A percentile compares a stretch with the other conserved stretches of the same genome.
Evolutionary conservation across 2,113 vertebrate species (phyloP).

Genomic region (Dicrurus megarhynchus): DNA sequence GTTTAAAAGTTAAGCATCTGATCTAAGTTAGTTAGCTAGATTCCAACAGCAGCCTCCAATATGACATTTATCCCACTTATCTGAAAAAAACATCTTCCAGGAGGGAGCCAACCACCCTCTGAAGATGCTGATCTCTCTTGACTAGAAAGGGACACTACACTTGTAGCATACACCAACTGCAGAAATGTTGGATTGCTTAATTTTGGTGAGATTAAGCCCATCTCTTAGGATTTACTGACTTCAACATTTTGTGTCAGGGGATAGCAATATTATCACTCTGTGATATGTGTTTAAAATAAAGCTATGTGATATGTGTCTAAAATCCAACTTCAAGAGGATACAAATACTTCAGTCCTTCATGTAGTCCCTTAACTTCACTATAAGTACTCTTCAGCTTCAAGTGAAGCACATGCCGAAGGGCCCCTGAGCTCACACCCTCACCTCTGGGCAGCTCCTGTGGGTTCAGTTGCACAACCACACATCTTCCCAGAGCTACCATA

Average conservation of each 20-base stretch:
- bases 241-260: not conserved
- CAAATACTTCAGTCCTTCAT: not conserved
- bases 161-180: not conserved
- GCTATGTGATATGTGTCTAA: too few species aligned
- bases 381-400: not conserved
- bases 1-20: not conserved
- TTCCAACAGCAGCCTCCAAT: not conserved
- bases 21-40: not conserved
- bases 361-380: not conserved
- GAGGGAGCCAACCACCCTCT: not conserved
- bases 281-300: too few species aligned
- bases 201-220: not conserved
- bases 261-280: not conserved
- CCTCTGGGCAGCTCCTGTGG: not conserved
- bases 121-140: not conserved
- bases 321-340: not conserved
- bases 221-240: not conserved
- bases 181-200: not conserved
- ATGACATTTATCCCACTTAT: not conserved
- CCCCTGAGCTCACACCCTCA: not conserved
- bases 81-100: not conserved
- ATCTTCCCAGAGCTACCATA: not conserved
- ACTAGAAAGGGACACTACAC: not conserved
- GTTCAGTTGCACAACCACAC: not conserved
- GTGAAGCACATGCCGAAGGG: not conserved